Evolutionary conservation across 2,113 vertebrate species (phyloP), one percentile per base, ranked within the genome.

Genomic region (Chinchilla lanigera): DNA sequence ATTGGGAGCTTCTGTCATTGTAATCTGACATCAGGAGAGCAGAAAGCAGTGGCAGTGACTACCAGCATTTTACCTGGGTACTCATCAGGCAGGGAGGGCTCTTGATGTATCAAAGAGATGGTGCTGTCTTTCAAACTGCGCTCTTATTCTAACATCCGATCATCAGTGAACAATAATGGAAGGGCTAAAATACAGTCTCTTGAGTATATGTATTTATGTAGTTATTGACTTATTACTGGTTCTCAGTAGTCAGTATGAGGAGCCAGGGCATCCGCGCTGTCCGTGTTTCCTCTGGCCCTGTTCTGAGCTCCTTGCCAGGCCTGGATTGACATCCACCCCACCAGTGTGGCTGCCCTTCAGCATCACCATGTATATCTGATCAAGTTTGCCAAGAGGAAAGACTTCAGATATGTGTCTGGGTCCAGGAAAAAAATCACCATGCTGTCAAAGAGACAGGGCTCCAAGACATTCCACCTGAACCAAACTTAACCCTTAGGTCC

Each of bases 81-180:
- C 95, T 77, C 80, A 97, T 93, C 97, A 90, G 91, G 95, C 95
- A 78, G 84, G 97, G 97, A 97, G 96, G 98, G 97, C 93, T 97
- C 98, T 95, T 98, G 97, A 96, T 98, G 33, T 89, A 96, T 98
- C 98, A 98, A 98, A 98, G 98, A 96, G 96, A 97, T 60, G n/a
- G 94, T 89, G 93, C 94, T 93, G 93, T 97, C 97, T 98, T 98
- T 97, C 97, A 97, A 97, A 96, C 78, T 67, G 83, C 86, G 67
- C 97, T 98, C 94, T 65, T 95, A 97, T 97, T 97, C 97, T 93
- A 86, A 90, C 16, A 20, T 95, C 80, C 96, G 95, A 83, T 97
- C 97, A 97, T 97, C 97, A 80, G 97, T 61, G 83, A 87, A 96
- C 97, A 98, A 96, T 96, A 97, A 97, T 86, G 97, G 90, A 91